These are phyloP conservation scores for Lanistes nyassanus DNA, from an alignment of 1,140 invertebrate species.

Conservation along the genomic window DNA sequence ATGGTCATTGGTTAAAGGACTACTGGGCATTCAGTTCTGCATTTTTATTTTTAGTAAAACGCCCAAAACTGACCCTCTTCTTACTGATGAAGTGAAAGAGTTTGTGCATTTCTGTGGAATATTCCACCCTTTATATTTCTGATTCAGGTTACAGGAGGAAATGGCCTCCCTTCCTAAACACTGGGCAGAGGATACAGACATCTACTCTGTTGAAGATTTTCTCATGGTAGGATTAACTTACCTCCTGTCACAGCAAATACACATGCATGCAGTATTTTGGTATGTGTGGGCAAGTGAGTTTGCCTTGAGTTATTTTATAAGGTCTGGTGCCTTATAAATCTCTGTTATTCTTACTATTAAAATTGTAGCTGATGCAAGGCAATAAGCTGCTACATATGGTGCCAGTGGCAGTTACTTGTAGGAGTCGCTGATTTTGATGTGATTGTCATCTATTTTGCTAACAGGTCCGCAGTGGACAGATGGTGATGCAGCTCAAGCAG, in stretches of 20 bases:
- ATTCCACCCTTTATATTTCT: no score
- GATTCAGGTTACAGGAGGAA: constrained; percentile 72
- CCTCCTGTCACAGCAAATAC: no score
- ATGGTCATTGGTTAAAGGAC: neutral
- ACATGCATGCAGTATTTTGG: no score
- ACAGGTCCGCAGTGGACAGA: constrained; percentile 74
- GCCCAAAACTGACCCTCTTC: no score
- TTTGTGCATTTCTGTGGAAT: neutral
- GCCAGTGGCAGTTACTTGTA: neutral
- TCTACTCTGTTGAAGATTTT: constrained; percentile 83
- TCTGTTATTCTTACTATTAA: neutral
- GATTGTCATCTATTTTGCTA: constrained; percentile 6
- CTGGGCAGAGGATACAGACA: constrained; percentile 75
- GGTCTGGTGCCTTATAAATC: neutral
- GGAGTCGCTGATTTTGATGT: neutral
- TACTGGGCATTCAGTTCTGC: neutral
- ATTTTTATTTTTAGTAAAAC: no score
- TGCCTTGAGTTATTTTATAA: neutral
- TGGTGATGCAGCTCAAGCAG: constrained; percentile 73
- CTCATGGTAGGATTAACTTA: constrained; percentile 60
- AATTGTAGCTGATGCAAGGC: neutral
- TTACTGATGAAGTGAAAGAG: neutral
- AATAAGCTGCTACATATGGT: neutral
- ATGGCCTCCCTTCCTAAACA: constrained; percentile 73
- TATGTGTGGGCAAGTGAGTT: neutral